phyloP scores from a whole-genome alignment of 2,888 invertebrate species.

The Leptinotarsa haldemani region DNA sequence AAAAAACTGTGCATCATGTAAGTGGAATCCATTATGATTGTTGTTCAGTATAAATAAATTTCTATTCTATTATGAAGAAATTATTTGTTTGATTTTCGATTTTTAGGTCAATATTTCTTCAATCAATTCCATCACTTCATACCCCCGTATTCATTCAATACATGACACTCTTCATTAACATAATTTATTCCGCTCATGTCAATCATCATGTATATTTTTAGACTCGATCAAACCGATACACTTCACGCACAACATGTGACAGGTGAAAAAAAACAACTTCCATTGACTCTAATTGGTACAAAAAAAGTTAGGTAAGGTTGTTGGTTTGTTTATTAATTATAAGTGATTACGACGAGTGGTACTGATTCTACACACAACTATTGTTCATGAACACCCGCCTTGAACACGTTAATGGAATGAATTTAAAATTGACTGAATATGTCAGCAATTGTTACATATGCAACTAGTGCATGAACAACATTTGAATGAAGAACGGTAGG shows the following conservation, averaged over 20 bases:
- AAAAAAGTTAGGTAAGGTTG: conserved; percentile 6
- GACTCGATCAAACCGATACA: not conserved
- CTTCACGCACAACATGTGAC: not conserved
- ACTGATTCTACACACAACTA: not conserved
- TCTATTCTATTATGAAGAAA: no score
- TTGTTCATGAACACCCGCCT: conserved; percentile 5
- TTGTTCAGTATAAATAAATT: no score
- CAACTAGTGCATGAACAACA: no score
- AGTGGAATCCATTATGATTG: no score
- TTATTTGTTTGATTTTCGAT: no score
- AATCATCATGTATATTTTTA: conserved; percentile 8
- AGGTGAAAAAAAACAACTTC: not conserved
- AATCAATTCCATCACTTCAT: not conserved
- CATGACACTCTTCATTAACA: not conserved
- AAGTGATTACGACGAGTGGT: not conserved
- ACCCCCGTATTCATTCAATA: not conserved
- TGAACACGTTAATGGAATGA: not conserved
- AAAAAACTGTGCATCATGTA: no score
- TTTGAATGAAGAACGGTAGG: no score
- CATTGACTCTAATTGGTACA: conserved; percentile 4
- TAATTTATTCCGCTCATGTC: not conserved
- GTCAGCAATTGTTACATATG: no score
- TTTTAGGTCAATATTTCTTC: not conserved
- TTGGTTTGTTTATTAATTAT: conserved; percentile 12
- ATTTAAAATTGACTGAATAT: not conserved